Evolutionary conservation across 2,797 vertebrate genomes (phyloP), one percentile per base, ranked within the genome.

Genomic region (Chelon auratus): DNA sequence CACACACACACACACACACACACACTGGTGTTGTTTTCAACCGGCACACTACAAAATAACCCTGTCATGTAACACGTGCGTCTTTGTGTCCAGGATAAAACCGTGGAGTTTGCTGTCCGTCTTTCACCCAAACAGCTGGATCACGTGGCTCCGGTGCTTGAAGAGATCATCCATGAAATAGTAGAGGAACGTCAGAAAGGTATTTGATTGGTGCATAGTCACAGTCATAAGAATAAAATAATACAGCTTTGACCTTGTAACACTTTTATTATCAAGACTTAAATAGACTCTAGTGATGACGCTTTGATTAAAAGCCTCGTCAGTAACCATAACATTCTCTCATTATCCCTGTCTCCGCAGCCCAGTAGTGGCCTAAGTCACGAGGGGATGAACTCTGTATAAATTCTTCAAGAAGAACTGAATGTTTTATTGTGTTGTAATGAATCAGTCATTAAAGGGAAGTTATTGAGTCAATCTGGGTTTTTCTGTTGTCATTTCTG

Each of bases 101-200:
- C 79, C 0, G 64, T 94, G 72, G 91, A 93, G 75, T 86, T 90
- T 17, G 78, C 82, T 0, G 33, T 91, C 14, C 88, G 60, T 37
- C 85, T 93, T 47, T 82, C 90, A 22, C 88, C 90, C 68, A 84
- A 90, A 78, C 91, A 93, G 70, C 72, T 92, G 66, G 80, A 89
- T 52, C 82, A 89, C 0, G 64, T 92, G 55, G 82, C 82, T 60
- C 90, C 91, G 0, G 79, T 82, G 58, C 73, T 94, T 0, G 72
- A 91, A 42, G 87, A 92, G 55, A 79, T 93, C 71, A 77, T 94
- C 72, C 89, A 92, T 36, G 89, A 91, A 68, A 88, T 93, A 45
- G 77, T 82, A 57, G 90, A 85, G 62, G 75, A 81, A 40, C 69
- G 0, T 53, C 81, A 90, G 72, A 83, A 73, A 81, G 86, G 91